Conservation (phyloP, 2,113 vertebrate genomes). For the Osmerus eperlanus region DNA sequence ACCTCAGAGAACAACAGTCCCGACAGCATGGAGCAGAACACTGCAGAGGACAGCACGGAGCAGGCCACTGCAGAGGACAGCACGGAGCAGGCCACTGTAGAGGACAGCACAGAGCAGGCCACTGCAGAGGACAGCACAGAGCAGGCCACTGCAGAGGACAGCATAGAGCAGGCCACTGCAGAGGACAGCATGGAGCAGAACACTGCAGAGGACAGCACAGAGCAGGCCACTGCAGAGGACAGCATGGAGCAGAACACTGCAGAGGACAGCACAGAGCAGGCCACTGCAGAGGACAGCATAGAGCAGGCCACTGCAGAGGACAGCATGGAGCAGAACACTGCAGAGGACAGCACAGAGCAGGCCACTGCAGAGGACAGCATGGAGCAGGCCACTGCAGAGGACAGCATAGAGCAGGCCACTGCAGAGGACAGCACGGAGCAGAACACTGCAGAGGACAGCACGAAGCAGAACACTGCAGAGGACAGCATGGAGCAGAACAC, state of each 20-base stretch:
- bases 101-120: constrained; percentile 5
- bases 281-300: constrained; percentile 47
- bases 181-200: constrained; percentile 49
- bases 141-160: constrained; percentile 39
- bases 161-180: constrained; percentile 30
- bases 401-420: constrained; percentile 63
- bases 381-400: constrained; percentile 31
- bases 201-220: constrained; percentile 20
- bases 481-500: constrained; percentile 17
- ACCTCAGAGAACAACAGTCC: constrained; percentile 53
- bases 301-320: constrained; percentile 26
- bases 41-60: constrained; percentile 33
- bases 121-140: too few relatives aligned
- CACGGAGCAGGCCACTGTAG: constrained; percentile 27
- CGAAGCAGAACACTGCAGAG: constrained; percentile 54
- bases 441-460: constrained; percentile 49
- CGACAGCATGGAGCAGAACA: too few relatives aligned
- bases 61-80: constrained; percentile 45
- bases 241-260: constrained; percentile 68
- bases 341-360: constrained; percentile 44
- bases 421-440: constrained; percentile 53
- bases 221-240: constrained; percentile 36
- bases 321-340: neutral
- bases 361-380: constrained; percentile 57
- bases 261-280: constrained; percentile 41